Percentiles rank a stretch among this genome's conserved stretches.
phyloP scores from a whole-genome alignment of 2,888 invertebrate species.

The Chorisops tibialis region DNA sequence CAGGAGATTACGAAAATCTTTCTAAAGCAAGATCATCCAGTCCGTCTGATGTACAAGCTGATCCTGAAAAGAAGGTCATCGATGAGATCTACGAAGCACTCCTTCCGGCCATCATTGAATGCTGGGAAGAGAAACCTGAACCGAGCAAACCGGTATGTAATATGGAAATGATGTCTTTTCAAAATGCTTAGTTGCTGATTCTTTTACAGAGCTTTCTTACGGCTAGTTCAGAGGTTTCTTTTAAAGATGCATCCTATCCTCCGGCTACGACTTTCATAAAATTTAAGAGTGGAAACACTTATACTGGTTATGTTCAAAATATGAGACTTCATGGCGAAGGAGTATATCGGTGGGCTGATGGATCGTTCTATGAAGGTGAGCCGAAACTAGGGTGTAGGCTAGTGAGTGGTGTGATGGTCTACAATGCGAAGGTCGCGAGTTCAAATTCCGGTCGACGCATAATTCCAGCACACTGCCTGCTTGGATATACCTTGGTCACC shows the following conservation, averaged over 20 bases:
- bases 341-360: slow-evolving; percentile 17
- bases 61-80: slow-evolving; percentile 7
- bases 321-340: slow-evolving; percentile 24
- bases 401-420: no score
- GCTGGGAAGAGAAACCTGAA: slow-evolving; percentile 1
- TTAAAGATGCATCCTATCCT: background rate
- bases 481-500: no score
- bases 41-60: background rate
- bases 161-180: background rate
- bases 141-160: background rate
- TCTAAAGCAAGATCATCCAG: no score
- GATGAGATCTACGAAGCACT: slow-evolving; percentile 13
- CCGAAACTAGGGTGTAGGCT: no score
- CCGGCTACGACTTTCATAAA: background rate
- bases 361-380: slow-evolving; percentile 17
- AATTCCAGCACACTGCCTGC: no score
- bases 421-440: no score
- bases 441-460: no score
- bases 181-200: background rate
- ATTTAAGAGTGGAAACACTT: slow-evolving; percentile 26
- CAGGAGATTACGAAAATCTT: no score
- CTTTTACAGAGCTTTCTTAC: background rate
- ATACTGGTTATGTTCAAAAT: slow-evolving; percentile 9
- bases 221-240: background rate
- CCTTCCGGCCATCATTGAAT: slow-evolving; percentile 12